Percentiles rank a stretch among this genome's conserved stretches.
Evolutionary conservation across 1,140 invertebrate genomes (phyloP).

Genomic region (Elysia chlorotica): DNA sequence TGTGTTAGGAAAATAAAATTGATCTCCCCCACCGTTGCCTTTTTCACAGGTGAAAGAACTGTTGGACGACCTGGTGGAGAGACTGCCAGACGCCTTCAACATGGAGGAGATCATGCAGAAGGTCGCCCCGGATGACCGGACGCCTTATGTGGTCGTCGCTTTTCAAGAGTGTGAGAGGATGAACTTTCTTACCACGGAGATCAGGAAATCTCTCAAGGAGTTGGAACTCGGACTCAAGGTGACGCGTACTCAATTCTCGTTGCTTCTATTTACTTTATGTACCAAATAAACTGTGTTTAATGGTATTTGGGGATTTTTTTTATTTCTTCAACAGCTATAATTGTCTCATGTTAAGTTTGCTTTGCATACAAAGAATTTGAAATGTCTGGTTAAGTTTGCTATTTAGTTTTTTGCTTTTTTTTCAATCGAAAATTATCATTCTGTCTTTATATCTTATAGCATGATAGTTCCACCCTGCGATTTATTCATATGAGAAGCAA

Average conservation of each 20-base stretch:
- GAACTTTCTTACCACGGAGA: conserved; percentile 89
- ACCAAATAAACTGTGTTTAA: not conserved
- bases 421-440: no score
- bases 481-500: no score
- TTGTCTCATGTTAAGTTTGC: no score
- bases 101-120: conserved; percentile 93
- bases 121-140: conserved; percentile 84
- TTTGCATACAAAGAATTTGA: no score
- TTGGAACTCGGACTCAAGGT: conserved; percentile 93
- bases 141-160: conserved; percentile 94
- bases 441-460: no score
- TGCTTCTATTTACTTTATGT: not conserved
- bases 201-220: conserved; percentile 87
- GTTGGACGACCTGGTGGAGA: conserved; percentile 92
- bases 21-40: no score
- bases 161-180: conserved; percentile 97
- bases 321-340: no score
- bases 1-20: no score
- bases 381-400: no score
- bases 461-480: no score
- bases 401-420: no score
- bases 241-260: conserved; percentile 24
- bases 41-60: conserved; percentile 82
- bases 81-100: conserved; percentile 93
- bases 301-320: no score